These are phyloP conservation scores for Scaptomyza tumidula DNA, from an alignment of 2,888 invertebrate genomes.

Conservation along the genomic window DNA sequence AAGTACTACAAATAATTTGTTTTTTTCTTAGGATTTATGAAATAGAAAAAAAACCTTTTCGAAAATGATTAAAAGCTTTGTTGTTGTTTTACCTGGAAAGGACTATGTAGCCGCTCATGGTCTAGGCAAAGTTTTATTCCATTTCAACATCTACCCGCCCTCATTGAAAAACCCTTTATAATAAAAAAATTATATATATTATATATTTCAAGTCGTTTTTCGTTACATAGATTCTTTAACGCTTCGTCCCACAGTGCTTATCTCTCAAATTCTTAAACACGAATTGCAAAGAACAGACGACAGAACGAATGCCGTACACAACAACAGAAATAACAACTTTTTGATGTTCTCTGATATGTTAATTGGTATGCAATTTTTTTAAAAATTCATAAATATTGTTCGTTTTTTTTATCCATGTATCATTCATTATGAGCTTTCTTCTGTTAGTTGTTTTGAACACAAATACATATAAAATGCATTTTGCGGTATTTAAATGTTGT, in stretches of 20 bases:
- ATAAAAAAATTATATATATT: too few relatives aligned
- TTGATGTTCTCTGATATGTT: constrained; percentile 32
- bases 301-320: constrained; percentile 24
- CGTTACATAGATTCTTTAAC: not conserved
- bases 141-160: too few relatives aligned
- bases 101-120: too few relatives aligned
- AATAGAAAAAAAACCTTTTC: too few relatives aligned
- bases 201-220: too few relatives aligned
- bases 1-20: too few relatives aligned
- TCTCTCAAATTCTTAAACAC: constrained; percentile 15
- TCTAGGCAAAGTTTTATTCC: too few relatives aligned
- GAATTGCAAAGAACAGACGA: constrained; percentile 10
- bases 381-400: not conserved
- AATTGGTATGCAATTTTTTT: not conserved
- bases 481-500: constrained; percentile 28
- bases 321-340: constrained; percentile 13
- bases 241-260: constrained; percentile 32
- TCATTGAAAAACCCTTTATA: too few relatives aligned
- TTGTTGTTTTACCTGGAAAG: too few relatives aligned
- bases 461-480: constrained; percentile 19
- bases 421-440: constrained; percentile 18
- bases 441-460: not conserved
- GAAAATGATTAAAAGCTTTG: too few relatives aligned
- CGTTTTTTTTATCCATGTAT: constrained; percentile 15
- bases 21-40: too few relatives aligned